Conservation (phyloP, 2,113 vertebrate genomes). For the Nycticryphes semicollaris region DNA sequence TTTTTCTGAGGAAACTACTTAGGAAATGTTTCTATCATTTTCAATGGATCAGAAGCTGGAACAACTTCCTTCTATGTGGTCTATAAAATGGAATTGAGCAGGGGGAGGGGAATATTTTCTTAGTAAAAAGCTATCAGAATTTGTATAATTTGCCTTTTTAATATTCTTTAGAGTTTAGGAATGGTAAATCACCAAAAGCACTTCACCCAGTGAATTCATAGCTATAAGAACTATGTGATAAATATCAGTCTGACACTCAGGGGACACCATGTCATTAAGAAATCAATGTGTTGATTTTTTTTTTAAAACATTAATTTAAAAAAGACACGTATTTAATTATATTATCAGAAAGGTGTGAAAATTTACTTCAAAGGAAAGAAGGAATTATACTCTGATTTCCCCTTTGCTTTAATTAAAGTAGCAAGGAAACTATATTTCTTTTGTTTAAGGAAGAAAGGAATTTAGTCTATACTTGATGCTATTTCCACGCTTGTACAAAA, state of each 20-base stretch:
- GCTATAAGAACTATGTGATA: not conserved
- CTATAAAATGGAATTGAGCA: not conserved
- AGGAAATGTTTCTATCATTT: not conserved
- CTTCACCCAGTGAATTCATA: not conserved
- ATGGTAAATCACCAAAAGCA: not conserved
- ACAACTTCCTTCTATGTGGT: not conserved
- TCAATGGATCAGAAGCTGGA: not conserved
- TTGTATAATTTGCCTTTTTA: not conserved
- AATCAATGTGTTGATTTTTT: not conserved
- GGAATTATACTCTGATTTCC: not conserved
- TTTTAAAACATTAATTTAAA: not conserved
- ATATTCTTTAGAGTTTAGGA: not conserved
- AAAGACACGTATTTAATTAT: not conserved
- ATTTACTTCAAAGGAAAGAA: not conserved
- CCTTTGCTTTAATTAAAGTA: not conserved
- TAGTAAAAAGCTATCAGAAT: not conserved
- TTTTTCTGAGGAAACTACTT: not conserved
- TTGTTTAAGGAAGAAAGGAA: not conserved
- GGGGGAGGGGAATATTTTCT: not conserved
- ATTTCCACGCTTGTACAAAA: not conserved
- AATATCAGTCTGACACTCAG: not conserved
- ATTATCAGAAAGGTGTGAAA: not conserved
- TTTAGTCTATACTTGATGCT: not conserved
- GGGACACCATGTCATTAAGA: not conserved
- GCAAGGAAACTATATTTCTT: not conserved